phyloP scores from a whole-genome alignment of 2,888 invertebrate genomes.

The Tetragnatha montana region DNA sequence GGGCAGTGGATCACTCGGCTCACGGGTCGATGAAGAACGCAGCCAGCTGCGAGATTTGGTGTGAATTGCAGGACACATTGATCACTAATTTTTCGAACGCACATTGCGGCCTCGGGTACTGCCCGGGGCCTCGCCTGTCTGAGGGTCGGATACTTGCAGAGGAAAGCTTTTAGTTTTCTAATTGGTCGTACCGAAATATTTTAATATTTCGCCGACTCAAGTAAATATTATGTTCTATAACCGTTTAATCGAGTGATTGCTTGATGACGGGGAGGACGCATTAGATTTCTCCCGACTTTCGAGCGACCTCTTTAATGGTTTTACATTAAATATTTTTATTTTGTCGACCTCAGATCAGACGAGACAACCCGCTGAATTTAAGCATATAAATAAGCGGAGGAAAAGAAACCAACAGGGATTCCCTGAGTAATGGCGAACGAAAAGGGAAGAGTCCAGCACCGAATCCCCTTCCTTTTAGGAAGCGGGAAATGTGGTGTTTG shows the following conservation, averaged over 20 bases:
- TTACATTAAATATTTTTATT: no score
- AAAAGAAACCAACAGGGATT: slow-evolving; percentile 83
- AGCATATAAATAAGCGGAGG: slow-evolving; percentile 84
- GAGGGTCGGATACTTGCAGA: slow-evolving; percentile 1
- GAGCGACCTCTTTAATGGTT: no score
- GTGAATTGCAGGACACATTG: slow-evolving; percentile 76
- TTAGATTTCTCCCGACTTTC: no score
- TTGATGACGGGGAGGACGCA: no score
- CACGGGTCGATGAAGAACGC: slow-evolving; percentile 77
- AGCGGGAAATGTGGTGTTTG: no score
- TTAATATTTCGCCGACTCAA: no score
- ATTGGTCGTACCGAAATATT: no score
- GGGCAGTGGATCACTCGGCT: slow-evolving; percentile 77
- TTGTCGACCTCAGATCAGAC: slow-evolving; percentile 73
- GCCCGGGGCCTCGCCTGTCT: slow-evolving; percentile 26
- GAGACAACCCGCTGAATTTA: slow-evolving; percentile 79
- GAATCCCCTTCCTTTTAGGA: no score
- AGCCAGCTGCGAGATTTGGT: slow-evolving; percentile 76
- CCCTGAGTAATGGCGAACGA: slow-evolving; percentile 78
- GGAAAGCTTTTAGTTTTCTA: no score
- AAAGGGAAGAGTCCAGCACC: slow-evolving; percentile 12
- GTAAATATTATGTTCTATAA: no score
- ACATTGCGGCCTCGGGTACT: slow-evolving; percentile 75
- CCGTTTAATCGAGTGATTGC: no score
- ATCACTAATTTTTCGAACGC: slow-evolving; percentile 77